Percentiles rank a stretch among this genome's conserved stretches.
These are phyloP conservation scores for Silurus meridionalis DNA, from an alignment of 2,113 vertebrate genomes.

Conservation along the genomic window DNA sequence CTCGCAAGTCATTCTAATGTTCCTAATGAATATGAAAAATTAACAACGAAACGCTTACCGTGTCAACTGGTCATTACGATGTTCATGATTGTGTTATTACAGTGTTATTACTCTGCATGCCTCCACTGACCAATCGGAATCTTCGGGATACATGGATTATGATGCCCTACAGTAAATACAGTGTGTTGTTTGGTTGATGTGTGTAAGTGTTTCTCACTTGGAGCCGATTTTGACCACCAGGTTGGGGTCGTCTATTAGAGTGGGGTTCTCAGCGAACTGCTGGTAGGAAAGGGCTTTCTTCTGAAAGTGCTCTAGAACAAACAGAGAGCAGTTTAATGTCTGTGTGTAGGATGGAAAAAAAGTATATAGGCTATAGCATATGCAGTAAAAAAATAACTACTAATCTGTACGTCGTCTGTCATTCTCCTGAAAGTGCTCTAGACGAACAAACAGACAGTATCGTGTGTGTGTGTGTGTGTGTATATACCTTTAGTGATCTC, in stretches of 20 bases:
- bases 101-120: not conserved
- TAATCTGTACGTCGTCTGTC: no score
- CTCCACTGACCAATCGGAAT: not conserved
- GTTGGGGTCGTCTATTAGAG: constrained; percentile 84
- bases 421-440: no score
- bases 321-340: not conserved
- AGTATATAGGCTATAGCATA: no score
- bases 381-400: no score
- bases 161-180: not conserved
- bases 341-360: not conserved
- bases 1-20: not conserved
- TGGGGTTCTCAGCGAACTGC: constrained; percentile 84
- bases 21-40: not conserved
- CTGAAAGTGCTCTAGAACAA: constrained; percentile 76
- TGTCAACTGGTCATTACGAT: no score
- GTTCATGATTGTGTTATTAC: not conserved
- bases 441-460: no score
- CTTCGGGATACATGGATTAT: not conserved
- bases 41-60: not conserved
- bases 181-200: not conserved
- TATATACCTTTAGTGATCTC: constrained; percentile 87
- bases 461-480: not conserved
- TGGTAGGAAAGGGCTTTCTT: constrained; percentile 80
- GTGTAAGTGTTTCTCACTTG: constrained; percentile 72
- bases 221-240: constrained; percentile 85